Conservation (phyloP, 2,888 invertebrate species). For the Keiferia lycopersicella region DNA sequence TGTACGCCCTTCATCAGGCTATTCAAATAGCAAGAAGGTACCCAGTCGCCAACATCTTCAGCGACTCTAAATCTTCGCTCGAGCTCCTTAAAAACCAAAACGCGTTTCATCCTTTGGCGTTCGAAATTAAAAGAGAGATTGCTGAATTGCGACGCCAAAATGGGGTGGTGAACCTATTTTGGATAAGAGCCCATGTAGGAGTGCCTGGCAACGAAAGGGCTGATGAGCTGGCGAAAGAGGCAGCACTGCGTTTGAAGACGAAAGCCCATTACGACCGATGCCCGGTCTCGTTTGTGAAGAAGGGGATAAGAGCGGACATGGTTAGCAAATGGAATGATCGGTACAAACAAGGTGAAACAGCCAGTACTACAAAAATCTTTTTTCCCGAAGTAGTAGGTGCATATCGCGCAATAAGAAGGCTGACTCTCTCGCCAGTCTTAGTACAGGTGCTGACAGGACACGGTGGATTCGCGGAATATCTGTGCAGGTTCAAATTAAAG, state of each 20-base stretch:
- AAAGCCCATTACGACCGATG: background rate
- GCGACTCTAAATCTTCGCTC: conserved; percentile 8
- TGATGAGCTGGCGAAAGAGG: background rate
- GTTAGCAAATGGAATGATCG: background rate
- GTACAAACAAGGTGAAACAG: background rate
- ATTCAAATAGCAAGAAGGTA: too few relatives aligned
- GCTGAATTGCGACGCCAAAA: background rate
- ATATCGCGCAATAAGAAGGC: too few relatives aligned
- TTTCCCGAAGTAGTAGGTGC: too few relatives aligned
- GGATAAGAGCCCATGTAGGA: conserved; percentile 10
- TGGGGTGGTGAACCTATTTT: background rate
- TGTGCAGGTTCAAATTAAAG: too few relatives aligned
- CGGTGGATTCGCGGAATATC: too few relatives aligned
- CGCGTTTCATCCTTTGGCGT: background rate
- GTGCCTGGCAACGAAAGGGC: background rate
- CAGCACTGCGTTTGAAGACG: background rate
- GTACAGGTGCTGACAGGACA: too few relatives aligned
- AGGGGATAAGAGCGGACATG: background rate
- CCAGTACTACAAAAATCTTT: background rate
- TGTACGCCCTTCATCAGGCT: background rate
- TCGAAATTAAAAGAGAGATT: background rate
- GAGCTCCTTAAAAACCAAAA: background rate
- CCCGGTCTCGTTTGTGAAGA: background rate
- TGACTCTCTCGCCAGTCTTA: too few relatives aligned
- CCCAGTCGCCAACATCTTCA: background rate